Base-by-base conservation (phyloP, 2,888 invertebrate genomes). In the Diloba caeruleocephala region DNA sequence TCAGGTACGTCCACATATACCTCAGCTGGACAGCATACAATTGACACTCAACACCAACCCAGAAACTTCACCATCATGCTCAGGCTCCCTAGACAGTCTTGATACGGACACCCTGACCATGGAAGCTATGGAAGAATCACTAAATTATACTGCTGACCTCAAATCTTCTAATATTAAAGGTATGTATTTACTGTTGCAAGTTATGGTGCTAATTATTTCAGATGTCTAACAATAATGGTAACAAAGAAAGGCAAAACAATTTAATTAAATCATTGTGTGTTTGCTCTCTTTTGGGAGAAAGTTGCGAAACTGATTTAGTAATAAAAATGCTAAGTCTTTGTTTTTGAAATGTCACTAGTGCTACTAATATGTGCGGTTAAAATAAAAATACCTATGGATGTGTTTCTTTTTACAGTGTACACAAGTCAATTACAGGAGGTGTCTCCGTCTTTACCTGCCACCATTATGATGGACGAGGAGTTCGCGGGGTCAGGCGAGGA, bases 1-100 rank as follows among this genome's bases (percentile, higher is more conserved):
- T 1, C 80, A 95, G 95, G 95, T 95, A 60, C 89, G 95, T 63
- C 95, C 96, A 7, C 95, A 95, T 59, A 95, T 96, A 88, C 95
- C 96, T 50, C 95, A 95, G 77, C 82, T 96, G 51, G 96, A 96
- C 36, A 95, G 94, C 64, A 84, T 95, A 57, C 95, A 95, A 76
- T 79, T 95, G 43, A 84, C 90, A 38, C 68, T 94, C 52, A 88
- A 83, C 53, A 76, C 84, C 13, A 93, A 90, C 54, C 82, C 88
- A 1, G 92, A 93, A 33, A 90, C 84, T 28, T 93, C 93, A 2
- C 92, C 93, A 0, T 90, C 93, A 1, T 92, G 92, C 55, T 92
- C 93, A 0, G 90, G 92, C 0, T 91, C 92, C 3, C 76, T 94
- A 64, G 94, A 94, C 55, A 92, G 92, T 45, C 63, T 92, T 0